Base-by-base conservation (phyloP, 2,797 vertebrate species). In the Acropternis orthonyx region DNA sequence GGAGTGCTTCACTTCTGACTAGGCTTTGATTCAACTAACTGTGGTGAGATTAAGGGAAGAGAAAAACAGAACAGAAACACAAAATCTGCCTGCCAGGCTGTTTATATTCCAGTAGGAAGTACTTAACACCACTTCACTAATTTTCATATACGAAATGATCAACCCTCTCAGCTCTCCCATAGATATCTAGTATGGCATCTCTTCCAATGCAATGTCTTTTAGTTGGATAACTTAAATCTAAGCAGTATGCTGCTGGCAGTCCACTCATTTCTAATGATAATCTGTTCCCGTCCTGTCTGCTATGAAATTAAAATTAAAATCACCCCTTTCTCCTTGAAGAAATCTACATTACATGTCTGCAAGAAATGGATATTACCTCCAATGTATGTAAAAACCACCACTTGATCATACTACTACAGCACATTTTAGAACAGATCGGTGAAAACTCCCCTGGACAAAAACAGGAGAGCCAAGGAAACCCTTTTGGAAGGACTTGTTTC, bases 271-370 rank as follows among this genome's bases (percentile, higher is more conserved):
- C 46, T 93, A 81, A 59, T 67, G 61, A 71, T 67, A 51, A 92
- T 66, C 32, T 13, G 3, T 61, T 27, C 73, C 55, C 71, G 54
- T 56, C 39, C 61, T 30, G 7, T 66, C 54, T 85, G 24, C 62
- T 75, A 68, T 34, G 59, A 87, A 92, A 94, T 96, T 72, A 58
- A 85, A 93, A 94, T 95, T 72, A 88, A 96, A 94, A 93, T 71
- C 14, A 72, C 27, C 5, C 8, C 36, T 82, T 84, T 91, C 43
- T 30, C 63, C 58, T 88, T 34, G 6, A 78, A 94, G 55, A 92
- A 87, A 85, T 63, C 37, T 58, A 49, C 7, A 61, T 66, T 78
- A 87, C 41, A 92, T 39, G 56, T 36, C 49, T 71, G 54, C 16
- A 88, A 91, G 58, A 83, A 74, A 95, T 92, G 52, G 52, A 58